Percentiles rank a stretch among this genome's conserved stretches.
Conservation (phyloP, 1,140 invertebrate genomes). For the Microplitis demolitor region DNA sequence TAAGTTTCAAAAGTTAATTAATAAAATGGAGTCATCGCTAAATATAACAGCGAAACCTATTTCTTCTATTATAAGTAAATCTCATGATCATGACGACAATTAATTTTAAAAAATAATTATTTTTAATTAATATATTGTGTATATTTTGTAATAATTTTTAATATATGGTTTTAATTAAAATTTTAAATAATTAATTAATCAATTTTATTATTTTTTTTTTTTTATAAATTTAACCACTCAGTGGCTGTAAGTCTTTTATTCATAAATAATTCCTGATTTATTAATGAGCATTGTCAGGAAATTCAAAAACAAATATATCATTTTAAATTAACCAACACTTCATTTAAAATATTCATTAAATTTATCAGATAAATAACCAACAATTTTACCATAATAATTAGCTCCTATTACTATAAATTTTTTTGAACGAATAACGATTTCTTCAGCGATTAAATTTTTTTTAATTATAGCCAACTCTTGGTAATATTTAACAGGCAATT, state of each 20-base stretch:
- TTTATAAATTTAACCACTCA: too few species aligned
- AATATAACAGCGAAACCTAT: slow-evolving; percentile 34
- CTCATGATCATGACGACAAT: slow-evolving; percentile 1
- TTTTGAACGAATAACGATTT: slow-evolving; percentile 28
- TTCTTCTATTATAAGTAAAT: slow-evolving; percentile 13
- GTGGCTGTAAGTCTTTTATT: neutral
- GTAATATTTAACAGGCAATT: slow-evolving; percentile 43
- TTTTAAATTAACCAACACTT: neutral
- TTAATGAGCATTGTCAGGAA: neutral
- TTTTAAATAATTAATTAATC: neutral
- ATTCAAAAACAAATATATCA: neutral
- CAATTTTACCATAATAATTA: slow-evolving; percentile 35
- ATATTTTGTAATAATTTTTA: neutral
- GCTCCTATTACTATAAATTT: slow-evolving; percentile 26
- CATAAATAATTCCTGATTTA: neutral
- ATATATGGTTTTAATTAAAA: slow-evolving; percentile 13
- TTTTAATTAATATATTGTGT: neutral
- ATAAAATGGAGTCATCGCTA: slow-evolving; percentile 50
- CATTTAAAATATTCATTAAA: neutral
- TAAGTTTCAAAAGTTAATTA: slow-evolving; percentile 50
- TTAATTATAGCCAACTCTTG: slow-evolving; percentile 33
- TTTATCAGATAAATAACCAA: neutral
- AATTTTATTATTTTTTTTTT: neutral
- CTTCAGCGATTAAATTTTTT: slow-evolving; percentile 25
- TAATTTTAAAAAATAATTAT: neutral